phyloP scores from a whole-genome alignment of 2,113 vertebrate genomes.

The Alligator sinensis region DNA sequence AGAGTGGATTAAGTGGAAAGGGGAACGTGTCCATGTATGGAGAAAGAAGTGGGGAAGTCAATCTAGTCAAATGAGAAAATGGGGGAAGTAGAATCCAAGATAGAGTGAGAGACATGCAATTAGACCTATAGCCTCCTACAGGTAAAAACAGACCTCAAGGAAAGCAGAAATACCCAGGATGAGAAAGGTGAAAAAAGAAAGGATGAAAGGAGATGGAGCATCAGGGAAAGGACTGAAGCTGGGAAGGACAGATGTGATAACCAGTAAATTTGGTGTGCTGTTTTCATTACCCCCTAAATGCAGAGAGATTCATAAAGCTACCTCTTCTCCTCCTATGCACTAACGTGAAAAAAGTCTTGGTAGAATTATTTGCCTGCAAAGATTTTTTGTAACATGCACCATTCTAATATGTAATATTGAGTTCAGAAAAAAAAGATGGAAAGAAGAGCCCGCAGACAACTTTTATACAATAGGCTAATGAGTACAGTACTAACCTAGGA shows the following conservation, averaged over 20 bases:
- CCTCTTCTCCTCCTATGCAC: background rate
- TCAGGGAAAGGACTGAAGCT: background rate
- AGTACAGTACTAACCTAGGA: no score
- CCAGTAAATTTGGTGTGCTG: background rate
- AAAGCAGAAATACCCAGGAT: background rate
- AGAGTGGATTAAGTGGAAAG: background rate
- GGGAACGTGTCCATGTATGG: background rate
- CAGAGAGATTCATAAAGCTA: background rate
- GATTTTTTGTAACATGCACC: background rate
- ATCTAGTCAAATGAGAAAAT: background rate
- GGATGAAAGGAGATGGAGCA: background rate
- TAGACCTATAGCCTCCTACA: background rate
- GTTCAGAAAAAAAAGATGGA: no score
- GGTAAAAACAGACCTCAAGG: background rate
- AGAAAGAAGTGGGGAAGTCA: background rate
- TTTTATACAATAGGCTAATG: no score
- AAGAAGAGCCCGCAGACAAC: no score
- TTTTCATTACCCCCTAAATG: background rate
- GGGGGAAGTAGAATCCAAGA: background rate
- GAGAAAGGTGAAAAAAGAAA: background rate
- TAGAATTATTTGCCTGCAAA: background rate
- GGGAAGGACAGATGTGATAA: background rate
- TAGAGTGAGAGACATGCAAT: accelerated
- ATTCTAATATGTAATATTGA: background rate
- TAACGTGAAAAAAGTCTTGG: background rate